Percentiles rank a stretch among this genome's conserved stretches.
Conservation (phyloP, 2,888 invertebrate genomes). For the Hecatera dysodea region DNA sequence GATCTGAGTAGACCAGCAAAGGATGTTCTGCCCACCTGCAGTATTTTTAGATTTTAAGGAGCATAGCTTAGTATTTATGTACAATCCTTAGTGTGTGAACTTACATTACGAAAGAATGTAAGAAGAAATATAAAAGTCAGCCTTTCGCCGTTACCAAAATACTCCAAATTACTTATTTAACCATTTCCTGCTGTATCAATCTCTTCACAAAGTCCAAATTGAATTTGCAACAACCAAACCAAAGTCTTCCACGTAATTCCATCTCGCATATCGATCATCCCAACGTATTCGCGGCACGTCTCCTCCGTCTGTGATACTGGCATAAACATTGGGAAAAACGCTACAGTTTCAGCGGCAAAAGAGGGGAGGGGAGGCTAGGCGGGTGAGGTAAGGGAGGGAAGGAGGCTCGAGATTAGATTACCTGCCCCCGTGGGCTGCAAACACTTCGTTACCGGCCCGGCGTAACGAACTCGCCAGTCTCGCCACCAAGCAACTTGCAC, state of each 20-base stretch:
- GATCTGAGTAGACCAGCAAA: no score
- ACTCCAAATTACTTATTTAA: background rate
- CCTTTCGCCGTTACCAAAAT: background rate
- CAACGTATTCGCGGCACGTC: constrained; percentile 68
- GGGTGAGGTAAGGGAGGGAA: constrained; percentile 55
- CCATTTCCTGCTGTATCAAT: constrained; percentile 32
- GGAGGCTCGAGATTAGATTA: constrained; percentile 82
- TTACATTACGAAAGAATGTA: background rate
- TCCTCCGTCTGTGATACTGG: constrained; percentile 81
- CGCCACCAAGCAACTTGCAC: constrained; percentile 56
- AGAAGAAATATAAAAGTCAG: background rate
- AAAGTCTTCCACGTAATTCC: constrained; percentile 56
- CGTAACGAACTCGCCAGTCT: constrained; percentile 82
- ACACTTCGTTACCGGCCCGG: constrained; percentile 85
- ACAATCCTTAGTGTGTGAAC: no score
- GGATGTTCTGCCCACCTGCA: no score
- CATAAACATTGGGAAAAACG: constrained; percentile 85
- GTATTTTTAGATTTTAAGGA: no score
- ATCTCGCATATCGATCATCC: constrained; percentile 61
- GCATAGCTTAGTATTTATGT: no score
- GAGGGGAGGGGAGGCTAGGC: constrained; percentile 40
- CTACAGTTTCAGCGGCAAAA: constrained; percentile 70
- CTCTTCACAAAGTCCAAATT: constrained; percentile 45
- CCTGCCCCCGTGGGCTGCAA: constrained; percentile 87
- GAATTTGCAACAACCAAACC: constrained; percentile 54